These are phyloP conservation scores for Hypothenemus hampei DNA, from an alignment of 1,140 invertebrate species.

Conservation along the genomic window DNA sequence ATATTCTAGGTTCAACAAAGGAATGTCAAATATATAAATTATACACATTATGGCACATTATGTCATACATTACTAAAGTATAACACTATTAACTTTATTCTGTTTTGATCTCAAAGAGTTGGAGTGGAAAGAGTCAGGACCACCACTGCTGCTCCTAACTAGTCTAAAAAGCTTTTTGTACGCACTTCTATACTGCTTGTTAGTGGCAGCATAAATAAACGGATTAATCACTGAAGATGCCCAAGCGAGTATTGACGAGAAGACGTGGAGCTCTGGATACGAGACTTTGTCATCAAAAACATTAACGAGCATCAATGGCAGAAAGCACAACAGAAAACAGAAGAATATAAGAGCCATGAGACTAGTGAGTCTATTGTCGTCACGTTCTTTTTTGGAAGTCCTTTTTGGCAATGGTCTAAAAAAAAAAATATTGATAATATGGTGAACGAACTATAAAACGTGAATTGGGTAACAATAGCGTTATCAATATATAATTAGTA, in stretches of 20 bases:
- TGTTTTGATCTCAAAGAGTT: slow-evolving; percentile 30
- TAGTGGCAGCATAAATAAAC: slow-evolving; percentile 81
- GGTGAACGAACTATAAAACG: not conserved
- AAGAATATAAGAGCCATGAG: slow-evolving; percentile 83
- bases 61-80: too few species aligned
- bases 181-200: slow-evolving; percentile 73
- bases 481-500: not conserved
- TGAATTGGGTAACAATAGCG: not conserved
- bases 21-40: too few species aligned
- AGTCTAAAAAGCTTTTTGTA: slow-evolving; percentile 60
- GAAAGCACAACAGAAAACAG: slow-evolving; percentile 76
- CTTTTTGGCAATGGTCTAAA: slow-evolving; percentile 45
- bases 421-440: slow-evolving; percentile 22
- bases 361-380: slow-evolving; percentile 73
- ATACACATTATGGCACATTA: too few species aligned
- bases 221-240: slow-evolving; percentile 82
- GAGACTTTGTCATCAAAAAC: slow-evolving; percentile 67
- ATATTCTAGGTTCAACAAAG: too few species aligned
- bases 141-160: slow-evolving; percentile 32
- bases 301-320: slow-evolving; percentile 81
- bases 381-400: slow-evolving; percentile 52
- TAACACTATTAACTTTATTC: slow-evolving; percentile 32
- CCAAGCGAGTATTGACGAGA: slow-evolving; percentile 80
- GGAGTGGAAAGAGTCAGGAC: slow-evolving; percentile 35
- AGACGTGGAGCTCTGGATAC: slow-evolving; percentile 68